Conservation (phyloP, 2,888 invertebrate species). For the Nemoura dubitans region DNA sequence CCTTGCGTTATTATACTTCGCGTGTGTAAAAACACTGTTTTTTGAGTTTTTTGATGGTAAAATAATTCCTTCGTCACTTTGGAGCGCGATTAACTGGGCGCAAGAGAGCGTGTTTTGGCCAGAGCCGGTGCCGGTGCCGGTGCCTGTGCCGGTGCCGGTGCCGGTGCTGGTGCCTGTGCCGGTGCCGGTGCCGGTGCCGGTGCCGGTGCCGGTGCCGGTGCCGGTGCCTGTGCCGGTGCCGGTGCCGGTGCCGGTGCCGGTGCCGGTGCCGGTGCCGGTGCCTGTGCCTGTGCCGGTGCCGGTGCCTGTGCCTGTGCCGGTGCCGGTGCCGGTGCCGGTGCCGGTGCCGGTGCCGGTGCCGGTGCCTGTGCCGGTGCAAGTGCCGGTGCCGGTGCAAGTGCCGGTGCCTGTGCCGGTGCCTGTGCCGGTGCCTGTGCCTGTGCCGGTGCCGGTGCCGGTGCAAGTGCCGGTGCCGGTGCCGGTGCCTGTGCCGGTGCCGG, state of each 20-base stretch:
- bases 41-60: slow-evolving; percentile 14
- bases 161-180: no score
- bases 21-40: not conserved
- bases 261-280: not conserved
- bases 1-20: not conserved
- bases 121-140: no score
- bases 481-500: no score
- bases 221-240: not conserved
- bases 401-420: not conserved
- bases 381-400: no score
- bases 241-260: no score
- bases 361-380: no score
- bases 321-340: not conserved
- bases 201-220: no score
- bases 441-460: no score
- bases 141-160: not conserved
- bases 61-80: slow-evolving; percentile 19
- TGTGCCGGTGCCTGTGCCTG: no score
- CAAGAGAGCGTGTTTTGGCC: not conserved
- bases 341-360: no score
- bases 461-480: not conserved
- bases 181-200: not conserved
- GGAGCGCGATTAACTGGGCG: not conserved
- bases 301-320: not conserved
- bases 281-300: no score